Conservation (phyloP, 1,140 invertebrate genomes). For the Pinna nobilis region DNA sequence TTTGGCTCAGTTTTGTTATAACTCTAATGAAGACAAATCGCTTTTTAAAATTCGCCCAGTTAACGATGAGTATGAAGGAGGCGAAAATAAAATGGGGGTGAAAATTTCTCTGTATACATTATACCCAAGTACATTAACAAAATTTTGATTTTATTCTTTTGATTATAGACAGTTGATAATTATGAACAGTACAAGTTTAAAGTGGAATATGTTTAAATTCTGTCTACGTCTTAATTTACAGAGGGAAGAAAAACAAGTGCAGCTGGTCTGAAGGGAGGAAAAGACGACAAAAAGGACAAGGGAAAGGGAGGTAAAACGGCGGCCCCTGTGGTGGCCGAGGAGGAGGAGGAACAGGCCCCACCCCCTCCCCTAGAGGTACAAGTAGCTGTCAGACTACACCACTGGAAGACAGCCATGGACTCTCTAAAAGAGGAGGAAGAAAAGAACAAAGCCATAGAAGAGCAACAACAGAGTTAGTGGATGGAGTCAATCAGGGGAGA, state of each 20-base stretch:
- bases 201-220: constrained; percentile 2
- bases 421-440: constrained; percentile 66
- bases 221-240: constrained; percentile 15
- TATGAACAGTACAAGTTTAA: neutral
- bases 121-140: no score
- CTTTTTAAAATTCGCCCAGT: no score
- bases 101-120: no score
- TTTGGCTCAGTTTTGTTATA: no score
- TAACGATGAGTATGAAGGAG: no score
- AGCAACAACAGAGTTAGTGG: constrained; percentile 24
- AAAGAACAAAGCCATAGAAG: constrained; percentile 41
- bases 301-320: constrained; percentile 39
- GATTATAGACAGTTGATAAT: neutral
- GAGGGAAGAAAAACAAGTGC: constrained; percentile 49
- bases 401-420: constrained; percentile 69
- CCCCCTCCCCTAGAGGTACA: constrained; percentile 65
- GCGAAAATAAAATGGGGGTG: no score
- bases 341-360: constrained; percentile 51
- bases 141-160: no score
- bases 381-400: constrained; percentile 63
- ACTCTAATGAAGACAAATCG: no score
- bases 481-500: constrained; percentile 9
- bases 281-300: constrained; percentile 55
- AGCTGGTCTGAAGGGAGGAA: constrained; percentile 43
- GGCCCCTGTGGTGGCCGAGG: constrained; percentile 38